These are phyloP conservation scores for Sebastes nivosus DNA, from an alignment of 2,797 vertebrate genomes.

Conservation along the genomic window DNA sequence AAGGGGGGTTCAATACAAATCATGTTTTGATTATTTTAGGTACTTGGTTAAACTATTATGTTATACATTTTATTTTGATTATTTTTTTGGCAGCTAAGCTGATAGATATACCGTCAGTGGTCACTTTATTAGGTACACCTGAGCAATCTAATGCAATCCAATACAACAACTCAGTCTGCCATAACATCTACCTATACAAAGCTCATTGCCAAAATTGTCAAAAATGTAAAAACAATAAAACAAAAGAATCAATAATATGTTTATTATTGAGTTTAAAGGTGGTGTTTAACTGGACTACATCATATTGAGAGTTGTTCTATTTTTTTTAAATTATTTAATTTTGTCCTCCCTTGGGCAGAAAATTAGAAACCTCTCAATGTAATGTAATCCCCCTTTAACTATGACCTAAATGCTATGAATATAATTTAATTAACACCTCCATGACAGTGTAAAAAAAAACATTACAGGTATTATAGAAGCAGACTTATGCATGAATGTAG, in stretches of 20 bases:
- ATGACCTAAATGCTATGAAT: background rate
- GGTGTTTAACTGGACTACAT: background rate
- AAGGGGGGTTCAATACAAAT: background rate
- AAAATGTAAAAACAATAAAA: background rate
- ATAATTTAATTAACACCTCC: background rate
- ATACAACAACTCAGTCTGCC: background rate
- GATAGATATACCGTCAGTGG: fast-evolving
- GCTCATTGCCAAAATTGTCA: background rate
- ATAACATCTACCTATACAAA: background rate
- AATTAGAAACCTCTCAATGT: background rate
- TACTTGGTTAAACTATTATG: background rate
- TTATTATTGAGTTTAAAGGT: background rate
- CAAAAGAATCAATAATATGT: background rate
- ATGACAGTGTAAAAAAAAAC: background rate
- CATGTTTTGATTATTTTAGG: background rate
- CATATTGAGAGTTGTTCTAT: background rate
- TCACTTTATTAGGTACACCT: background rate
- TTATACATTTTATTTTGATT: background rate
- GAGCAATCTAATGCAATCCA: background rate
- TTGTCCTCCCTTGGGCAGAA: background rate
- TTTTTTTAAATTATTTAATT: background rate
- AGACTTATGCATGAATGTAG: background rate
- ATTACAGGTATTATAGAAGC: background rate
- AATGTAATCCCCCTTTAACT: background rate
- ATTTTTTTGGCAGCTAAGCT: background rate